Base-by-base conservation (phyloP, 1,140 invertebrate species). In the Campoletis sonorensis region DNA sequence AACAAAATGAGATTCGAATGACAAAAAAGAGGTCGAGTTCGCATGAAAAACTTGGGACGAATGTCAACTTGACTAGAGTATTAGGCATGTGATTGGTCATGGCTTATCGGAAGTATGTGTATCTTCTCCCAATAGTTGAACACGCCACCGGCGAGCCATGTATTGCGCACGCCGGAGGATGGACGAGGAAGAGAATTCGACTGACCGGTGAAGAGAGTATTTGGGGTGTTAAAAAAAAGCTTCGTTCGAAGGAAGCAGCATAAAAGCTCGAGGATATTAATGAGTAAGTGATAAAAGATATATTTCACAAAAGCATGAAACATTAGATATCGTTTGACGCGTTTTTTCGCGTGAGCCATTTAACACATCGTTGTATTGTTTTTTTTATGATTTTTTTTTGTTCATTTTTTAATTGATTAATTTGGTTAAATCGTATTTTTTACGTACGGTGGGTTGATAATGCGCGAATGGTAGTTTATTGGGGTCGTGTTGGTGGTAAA, bases 371-470 rank as follows among this genome's bases (percentile, higher is more conserved):
- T 45, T 45, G 40, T n/a, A 58, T 58, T 21, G 10, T 58, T n/a
- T 40, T 8, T 76, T n/a, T n/a, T n/a, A n/a, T n/a, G n/a, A 37
- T 71, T 70, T 83, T 82, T 61, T 83, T 77, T 81, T 70, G 81
- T 68, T 85, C 73, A 77, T 84, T 84, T 79, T 84, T 16, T n/a
- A 33, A 54, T 23, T 58, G 18, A 58, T 23, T 18, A 21, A 7
- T 21, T 54, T 81, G 7, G 77, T 73, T 77, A 45, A 78, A 72
- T 61, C 79, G 84, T 45, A 45, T 45, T 45, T 45, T 45, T 0
- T 45, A 45, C 40, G 40, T 45, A 45, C 40, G 40, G 13, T 81
- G 82, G 80, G 86, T 85, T 84, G 82, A 84, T 83, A 86, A 79
- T 82, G 82, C 81, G 81, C 79, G 84, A 10, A 64, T 23, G 61